Evolutionary conservation across 2,888 invertebrate species (phyloP), one percentile per base, ranked within the genome.

Genomic region (Mythimna pallens): DNA sequence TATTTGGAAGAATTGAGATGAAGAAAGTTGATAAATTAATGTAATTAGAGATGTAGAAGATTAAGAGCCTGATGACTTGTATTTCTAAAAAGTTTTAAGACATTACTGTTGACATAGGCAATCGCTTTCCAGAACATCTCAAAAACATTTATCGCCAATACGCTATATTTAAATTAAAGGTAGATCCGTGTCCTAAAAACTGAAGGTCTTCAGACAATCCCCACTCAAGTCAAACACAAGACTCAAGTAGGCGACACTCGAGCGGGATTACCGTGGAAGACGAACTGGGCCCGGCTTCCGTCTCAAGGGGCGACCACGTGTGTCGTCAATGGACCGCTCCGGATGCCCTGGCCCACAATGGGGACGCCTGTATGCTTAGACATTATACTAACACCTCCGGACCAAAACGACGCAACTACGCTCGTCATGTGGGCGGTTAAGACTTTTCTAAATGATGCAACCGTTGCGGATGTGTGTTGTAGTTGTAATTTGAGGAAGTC

Each of bases 241-340:
- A 82, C 78, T 87, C 76, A 76, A 86, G 87, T 82, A 74, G 81
- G 87, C 83, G 67, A 81, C 78, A 86, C 89, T 89, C 84, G 83
- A 88, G 82, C 79, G 72, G 87, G 82, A 87, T 87, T 83, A 87
- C 82, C 75, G 76, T 83, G 78, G 81, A 83, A 84, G 88, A 86
- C 88, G 88, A 86, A 88, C 87, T 81, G 86, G 88, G 89, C 88
- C 74, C 75, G 85, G 91, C 93, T 92, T 94, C 94, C 94, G 93
- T 92, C 91, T 93, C 91, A 92, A 89, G 91, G 89, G 83, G 82
- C 82, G 80, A 91, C 90, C 95, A 95, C 95, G 95, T 96, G 95
- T 90, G 93, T 88, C 85, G 88, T 95, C 90, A 95, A 96, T 94
- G 88, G 92, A 85, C 81, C 89, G 80, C 93, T 92, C 94, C 95